Base-by-base conservation (phyloP, 2,797 vertebrate species). In the Gephyroberyx darwinii region DNA sequence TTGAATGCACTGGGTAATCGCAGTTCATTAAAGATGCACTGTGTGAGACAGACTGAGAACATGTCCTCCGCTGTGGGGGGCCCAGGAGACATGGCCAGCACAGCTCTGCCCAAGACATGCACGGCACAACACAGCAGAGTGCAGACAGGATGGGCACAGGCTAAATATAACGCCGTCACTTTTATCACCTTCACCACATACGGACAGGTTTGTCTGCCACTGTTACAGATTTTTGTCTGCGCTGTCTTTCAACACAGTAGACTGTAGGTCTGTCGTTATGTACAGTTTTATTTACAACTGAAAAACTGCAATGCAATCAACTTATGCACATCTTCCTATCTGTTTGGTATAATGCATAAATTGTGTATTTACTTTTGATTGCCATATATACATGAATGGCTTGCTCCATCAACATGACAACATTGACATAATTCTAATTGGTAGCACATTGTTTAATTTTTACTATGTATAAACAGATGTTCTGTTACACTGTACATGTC, bases 281-380 rank as follows among this genome's bases (percentile, higher is more conserved):
- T 94, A 95, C 89, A 94, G 91, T 94, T 98, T 98, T 97, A 99
- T 98, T 98, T 95, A 96, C 96, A 97, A 96, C 91, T 93, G 96
- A 96, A 96, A 96, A 97, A 95, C 92, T 93, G 93, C 93, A 93
- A 93, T 93, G 51, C 91, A 93, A 93, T 93, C 88, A 93, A 91
- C 92, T 90, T 88, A 92, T 93, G 94, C 91, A 93, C 93, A 91
- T 92, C 90, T 84, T 79, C 75, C 79, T 86, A 85, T 88, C 81
- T 67, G 93, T 95, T 95, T 94, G 93, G 92, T 94, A 93, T 88
- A 91, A 93, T 93, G 94, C 92, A 94, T 88, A 94, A 94, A 91
- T 92, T 93, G 92, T 91, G 91, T 91, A 90, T 93, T 93, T 93
- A 93, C 90, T 92, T 95, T 91, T 92, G 93, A 93, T 94, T 93